phyloP scores from a whole-genome alignment of 1,140 invertebrate genomes.

The Oscheius sp. region DNA sequence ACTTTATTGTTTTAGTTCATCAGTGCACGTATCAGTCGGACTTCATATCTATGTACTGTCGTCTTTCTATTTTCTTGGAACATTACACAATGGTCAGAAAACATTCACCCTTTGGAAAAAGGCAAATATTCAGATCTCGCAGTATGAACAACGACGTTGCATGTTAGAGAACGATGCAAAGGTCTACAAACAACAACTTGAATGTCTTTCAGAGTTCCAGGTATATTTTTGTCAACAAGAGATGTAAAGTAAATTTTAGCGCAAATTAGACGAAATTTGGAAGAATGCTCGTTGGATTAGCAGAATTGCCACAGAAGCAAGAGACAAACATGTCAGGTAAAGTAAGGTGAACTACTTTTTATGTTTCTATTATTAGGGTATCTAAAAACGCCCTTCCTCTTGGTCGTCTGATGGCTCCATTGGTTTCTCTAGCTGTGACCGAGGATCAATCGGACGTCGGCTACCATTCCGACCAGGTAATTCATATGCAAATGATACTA shows the following conservation, averaged over 20 bases:
- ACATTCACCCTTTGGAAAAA: slow-evolving; percentile 83
- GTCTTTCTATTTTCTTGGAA: slow-evolving; percentile 85
- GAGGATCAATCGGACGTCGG: slow-evolving; percentile 11
- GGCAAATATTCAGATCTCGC: slow-evolving; percentile 69
- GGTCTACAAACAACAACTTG: slow-evolving; percentile 66
- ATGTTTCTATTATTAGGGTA: not conserved
- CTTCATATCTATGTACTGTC: slow-evolving; percentile 81
- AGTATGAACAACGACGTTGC: slow-evolving; percentile 78
- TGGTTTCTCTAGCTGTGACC: not conserved
- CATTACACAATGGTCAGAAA: slow-evolving; percentile 82
- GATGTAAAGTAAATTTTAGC: slow-evolving; percentile 48
- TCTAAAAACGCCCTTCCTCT: slow-evolving; percentile 28
- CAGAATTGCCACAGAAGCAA: slow-evolving; percentile 84
- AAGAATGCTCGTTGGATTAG: slow-evolving; percentile 88
- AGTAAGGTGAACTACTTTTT: slow-evolving; percentile 34
- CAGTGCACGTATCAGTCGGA: slow-evolving; percentile 82
- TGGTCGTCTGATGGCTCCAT: slow-evolving; percentile 1
- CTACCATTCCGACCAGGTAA: slow-evolving; percentile 15
- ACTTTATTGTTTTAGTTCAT: slow-evolving; percentile 68
- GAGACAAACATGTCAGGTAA: slow-evolving; percentile 70
- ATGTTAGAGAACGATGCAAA: slow-evolving; percentile 78
- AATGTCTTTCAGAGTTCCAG: slow-evolving; percentile 36
- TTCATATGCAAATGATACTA: not conserved
- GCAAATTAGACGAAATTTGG: slow-evolving; percentile 71
- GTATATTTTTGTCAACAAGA: not conserved